These are phyloP conservation scores for Catocala sponsa DNA, from an alignment of 2,888 invertebrate genomes.

Conservation along the genomic window DNA sequence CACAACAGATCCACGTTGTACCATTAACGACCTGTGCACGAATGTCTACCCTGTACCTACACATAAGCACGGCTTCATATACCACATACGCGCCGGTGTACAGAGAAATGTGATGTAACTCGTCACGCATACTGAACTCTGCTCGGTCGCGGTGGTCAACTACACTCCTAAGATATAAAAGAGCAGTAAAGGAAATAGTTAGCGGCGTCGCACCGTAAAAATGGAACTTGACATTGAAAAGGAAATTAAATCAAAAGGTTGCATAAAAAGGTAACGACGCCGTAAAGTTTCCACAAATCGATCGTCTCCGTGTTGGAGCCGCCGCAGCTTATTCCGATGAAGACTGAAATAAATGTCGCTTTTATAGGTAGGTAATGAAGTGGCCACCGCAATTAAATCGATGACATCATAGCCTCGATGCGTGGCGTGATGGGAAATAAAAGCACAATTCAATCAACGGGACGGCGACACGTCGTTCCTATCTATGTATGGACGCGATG, in stretches of 20 bases:
- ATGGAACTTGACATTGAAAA: slow-evolving; percentile 70
- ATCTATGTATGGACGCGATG: slow-evolving; percentile 40
- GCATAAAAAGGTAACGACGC: slow-evolving; percentile 69
- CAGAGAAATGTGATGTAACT: slow-evolving; percentile 71
- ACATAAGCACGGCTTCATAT: slow-evolving; percentile 57
- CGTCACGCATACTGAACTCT: slow-evolving; percentile 67
- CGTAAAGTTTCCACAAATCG: slow-evolving; percentile 70
- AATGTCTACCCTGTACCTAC: slow-evolving; percentile 70
- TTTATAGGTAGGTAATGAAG: slow-evolving; percentile 78
- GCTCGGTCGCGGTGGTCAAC: slow-evolving; percentile 46
- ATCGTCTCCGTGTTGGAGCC: slow-evolving; percentile 55
- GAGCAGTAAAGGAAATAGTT: slow-evolving; percentile 54
- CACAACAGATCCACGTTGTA: slow-evolving; percentile 81
- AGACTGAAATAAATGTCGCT: slow-evolving; percentile 69
- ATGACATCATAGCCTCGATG: slow-evolving; percentile 80
- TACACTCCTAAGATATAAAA: slow-evolving; percentile 49
- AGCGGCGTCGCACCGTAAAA: slow-evolving; percentile 51
- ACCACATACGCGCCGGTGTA: slow-evolving; percentile 59
- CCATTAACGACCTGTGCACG: slow-evolving; percentile 83
- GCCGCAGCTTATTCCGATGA: slow-evolving; percentile 59
- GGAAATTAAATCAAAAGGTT: slow-evolving; percentile 61
- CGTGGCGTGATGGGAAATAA: slow-evolving; percentile 77
- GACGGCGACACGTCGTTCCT: slow-evolving; percentile 50
- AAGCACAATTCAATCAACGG: slow-evolving; percentile 80
- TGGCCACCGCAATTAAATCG: slow-evolving; percentile 80